phyloP scores from a whole-genome alignment of 2,113 vertebrate genomes.

The Mohoua ochrocephala region DNA sequence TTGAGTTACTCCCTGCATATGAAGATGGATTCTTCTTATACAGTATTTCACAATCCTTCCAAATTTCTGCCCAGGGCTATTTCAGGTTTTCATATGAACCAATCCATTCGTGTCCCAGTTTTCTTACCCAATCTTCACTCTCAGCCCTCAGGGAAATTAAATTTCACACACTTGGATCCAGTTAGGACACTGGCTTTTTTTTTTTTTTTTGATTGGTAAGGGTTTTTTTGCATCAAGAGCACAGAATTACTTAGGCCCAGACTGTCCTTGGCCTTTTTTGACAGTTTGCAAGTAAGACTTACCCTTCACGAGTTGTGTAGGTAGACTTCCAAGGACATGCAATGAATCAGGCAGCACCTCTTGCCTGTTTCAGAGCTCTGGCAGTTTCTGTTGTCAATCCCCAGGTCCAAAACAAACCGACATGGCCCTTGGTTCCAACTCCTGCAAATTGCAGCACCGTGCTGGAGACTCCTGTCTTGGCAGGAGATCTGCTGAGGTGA shows the following conservation, averaged over 20 bases:
- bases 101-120: constrained; percentile 55
- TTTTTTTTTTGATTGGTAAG: neutral
- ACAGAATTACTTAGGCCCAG: neutral
- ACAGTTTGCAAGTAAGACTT: neutral
- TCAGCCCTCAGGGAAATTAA: constrained; percentile 55
- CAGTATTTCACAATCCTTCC: constrained; percentile 36
- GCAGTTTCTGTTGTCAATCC: neutral
- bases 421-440: neutral
- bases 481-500: neutral
- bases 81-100: constrained; percentile 56
- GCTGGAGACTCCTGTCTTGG: neutral
- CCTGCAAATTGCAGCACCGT: neutral
- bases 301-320: neutral
- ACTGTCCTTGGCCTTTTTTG: neutral
- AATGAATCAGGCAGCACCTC: neutral
- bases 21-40: constrained; percentile 26
- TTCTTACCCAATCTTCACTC: constrained; percentile 56
- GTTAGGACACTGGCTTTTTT: neutral
- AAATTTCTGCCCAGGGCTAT: constrained; percentile 51
- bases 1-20: neutral
- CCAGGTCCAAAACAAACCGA: neutral
- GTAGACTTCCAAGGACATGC: neutral
- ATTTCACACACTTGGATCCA: constrained; percentile 57
- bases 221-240: neutral
- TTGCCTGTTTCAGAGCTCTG: neutral